phyloP scores from a whole-genome alignment of 2,113 vertebrate genomes.

The Phoxinus phoxinus region DNA sequence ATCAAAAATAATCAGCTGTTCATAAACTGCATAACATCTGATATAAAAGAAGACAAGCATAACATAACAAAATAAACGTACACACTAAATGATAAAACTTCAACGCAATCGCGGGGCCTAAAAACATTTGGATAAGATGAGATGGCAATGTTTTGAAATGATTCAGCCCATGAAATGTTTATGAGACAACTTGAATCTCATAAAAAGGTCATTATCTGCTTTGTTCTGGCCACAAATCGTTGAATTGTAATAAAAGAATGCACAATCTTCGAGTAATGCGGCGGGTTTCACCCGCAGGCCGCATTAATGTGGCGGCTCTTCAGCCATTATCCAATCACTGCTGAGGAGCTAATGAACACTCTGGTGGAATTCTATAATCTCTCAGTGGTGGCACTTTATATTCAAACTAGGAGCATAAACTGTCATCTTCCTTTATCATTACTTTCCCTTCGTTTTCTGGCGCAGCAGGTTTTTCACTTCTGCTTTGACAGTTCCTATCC shows the following conservation, averaged over 20 bases:
- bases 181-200: slow-evolving; percentile 25
- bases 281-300: slow-evolving; percentile 1
- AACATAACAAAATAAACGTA: slow-evolving; percentile 7
- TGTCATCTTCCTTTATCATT: slow-evolving; percentile 41
- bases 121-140: slow-evolving; percentile 1
- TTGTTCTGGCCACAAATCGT: slow-evolving; percentile 26
- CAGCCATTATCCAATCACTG: slow-evolving; percentile 33
- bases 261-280: slow-evolving; percentile 22
- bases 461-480: slow-evolving; percentile 23
- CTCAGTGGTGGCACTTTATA: slow-evolving; percentile 32
- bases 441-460: slow-evolving; percentile 19
- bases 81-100: slow-evolving; percentile 1
- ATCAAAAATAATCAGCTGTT: slow-evolving; percentile 5
- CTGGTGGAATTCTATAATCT: slow-evolving; percentile 31
- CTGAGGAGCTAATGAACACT: slow-evolving; percentile 36
- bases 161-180: slow-evolving; percentile 13
- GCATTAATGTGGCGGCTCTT: slow-evolving; percentile 8
- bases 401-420: slow-evolving; percentile 36
- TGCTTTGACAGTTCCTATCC: slow-evolving; percentile 37
- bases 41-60: neutral
- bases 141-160: slow-evolving; percentile 32
- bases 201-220: slow-evolving; percentile 30
- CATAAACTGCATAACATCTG: neutral
- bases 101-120: neutral
- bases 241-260: slow-evolving; percentile 35